Percentiles rank a stretch among this genome's conserved stretches.
These are phyloP conservation scores for Agelaius tricolor DNA, from an alignment of 2,113 vertebrate genomes.

Conservation along the genomic window DNA sequence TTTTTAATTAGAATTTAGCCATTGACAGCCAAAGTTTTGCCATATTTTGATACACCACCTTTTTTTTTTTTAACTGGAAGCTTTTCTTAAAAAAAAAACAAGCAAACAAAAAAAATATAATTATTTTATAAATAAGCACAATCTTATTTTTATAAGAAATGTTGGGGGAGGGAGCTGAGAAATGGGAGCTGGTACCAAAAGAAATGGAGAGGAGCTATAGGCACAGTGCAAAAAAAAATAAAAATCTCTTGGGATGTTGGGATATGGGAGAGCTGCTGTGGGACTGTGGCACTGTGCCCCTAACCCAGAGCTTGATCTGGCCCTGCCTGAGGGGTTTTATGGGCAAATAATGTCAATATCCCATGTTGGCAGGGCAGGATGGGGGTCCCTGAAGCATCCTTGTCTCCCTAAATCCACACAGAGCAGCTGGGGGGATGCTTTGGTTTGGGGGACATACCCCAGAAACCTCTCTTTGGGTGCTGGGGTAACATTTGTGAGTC, in stretches of 20 bases:
- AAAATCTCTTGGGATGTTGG: conserved; percentile 15
- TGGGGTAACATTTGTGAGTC: not conserved
- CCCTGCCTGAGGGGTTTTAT: not conserved
- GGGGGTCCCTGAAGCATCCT: not conserved
- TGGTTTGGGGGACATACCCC: not conserved
- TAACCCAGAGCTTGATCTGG: not conserved
- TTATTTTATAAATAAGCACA: conserved; percentile 79
- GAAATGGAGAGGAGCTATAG: not conserved
- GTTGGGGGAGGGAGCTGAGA: not conserved
- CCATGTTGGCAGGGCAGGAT: not conserved
- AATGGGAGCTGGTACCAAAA: conserved; percentile 48
- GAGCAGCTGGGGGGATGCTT: not conserved
- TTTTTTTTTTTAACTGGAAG: conserved; percentile 75
- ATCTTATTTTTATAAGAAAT: conserved; percentile 80
- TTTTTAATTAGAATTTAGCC: conserved; percentile 70
- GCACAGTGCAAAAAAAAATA: not conserved
- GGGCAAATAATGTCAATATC: not conserved
- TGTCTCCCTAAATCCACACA: not conserved
- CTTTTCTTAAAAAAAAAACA: conserved; percentile 67
- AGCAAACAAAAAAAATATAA: not conserved
- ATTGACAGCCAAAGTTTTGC: conserved; percentile 69
- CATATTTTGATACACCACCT: conserved; percentile 75
- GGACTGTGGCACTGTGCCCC: not conserved
- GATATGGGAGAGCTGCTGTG: conserved; percentile 45
- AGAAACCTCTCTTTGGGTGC: not conserved